Base-by-base conservation (phyloP, 2,797 vertebrate genomes). In the Ciconia nigra region DNA sequence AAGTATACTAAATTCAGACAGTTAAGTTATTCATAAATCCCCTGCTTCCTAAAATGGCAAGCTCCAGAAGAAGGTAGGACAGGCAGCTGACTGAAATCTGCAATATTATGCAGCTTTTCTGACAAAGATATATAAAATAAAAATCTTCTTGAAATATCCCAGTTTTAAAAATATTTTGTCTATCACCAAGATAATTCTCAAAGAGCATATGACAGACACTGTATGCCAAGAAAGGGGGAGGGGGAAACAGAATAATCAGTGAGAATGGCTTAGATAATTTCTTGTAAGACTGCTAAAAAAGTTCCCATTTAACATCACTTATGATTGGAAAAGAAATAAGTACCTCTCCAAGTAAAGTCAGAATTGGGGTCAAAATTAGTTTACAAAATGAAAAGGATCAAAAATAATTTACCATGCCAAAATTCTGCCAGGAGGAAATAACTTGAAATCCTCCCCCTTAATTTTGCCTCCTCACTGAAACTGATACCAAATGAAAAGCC, bases 51-150 rank as follows among this genome's bases (percentile, higher is more conserved):
- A 93, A 96, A 95, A 96, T 84, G 93, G 88, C 91, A 96, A 88
- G 49, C 91, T 94, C 93, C 92, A 97, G 94, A 96, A 96, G 83
- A 96, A 95, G 92, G 93, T 71, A 95, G 95, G 96, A 93, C 96
- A 96, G 70, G 92, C 97, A 97, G 97, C 91, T 88, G 87, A 94
- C 67, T 83, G 81, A 92, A 96, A 97, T 90, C 92, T 93, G 85
- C 96, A 97, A 96, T 95, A 97, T 96, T 72, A 93, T 95, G 91
- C 90, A 97, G 87, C 77, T 72, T 96, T 91, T 70, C 74, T 78
- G 84, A 92, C 82, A 95, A 96, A 96, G 87, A 91, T 52, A 76
- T 13, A 93, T 76, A 89, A 95, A 93, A 94, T 90, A 76, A 93
- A 96, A 97, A 89, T 91, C 92, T 88, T 93, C 90, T 79, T 87